Conservation (phyloP, 2,797 vertebrate species). For the Bradypodion pumilum region DNA sequence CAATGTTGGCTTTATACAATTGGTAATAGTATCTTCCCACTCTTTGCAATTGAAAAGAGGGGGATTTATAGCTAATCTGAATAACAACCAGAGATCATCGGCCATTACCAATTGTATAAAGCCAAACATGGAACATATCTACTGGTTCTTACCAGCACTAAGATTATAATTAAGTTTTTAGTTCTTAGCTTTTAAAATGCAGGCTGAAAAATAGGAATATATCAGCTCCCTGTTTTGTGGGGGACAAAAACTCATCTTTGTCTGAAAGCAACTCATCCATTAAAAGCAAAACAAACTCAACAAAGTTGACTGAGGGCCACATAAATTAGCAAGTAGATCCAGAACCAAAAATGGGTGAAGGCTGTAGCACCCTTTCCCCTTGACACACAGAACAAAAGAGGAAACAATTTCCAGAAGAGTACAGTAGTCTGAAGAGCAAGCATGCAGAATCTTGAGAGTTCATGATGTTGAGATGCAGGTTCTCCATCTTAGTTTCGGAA, state of each 20-base stretch:
- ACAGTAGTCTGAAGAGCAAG: neutral
- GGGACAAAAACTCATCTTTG: neutral
- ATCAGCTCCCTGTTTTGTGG: neutral
- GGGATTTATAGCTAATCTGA: too few relatives aligned
- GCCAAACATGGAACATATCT: neutral
- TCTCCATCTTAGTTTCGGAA: neutral
- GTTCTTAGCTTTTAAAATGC: too few relatives aligned
- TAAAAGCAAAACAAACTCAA: neutral
- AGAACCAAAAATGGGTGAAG: neutral
- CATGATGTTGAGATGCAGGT: neutral
- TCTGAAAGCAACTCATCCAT: neutral
- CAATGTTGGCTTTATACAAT: too few relatives aligned
- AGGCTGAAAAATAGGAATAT: neutral
- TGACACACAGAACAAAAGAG: neutral
- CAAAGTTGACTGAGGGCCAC: neutral
- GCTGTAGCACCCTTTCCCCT: neutral
- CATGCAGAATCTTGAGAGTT: neutral
- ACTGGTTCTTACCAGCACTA: neutral
- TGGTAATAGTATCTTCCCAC: too few relatives aligned
- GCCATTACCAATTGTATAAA: too few relatives aligned
- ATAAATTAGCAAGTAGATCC: neutral
- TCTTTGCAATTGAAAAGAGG: too few relatives aligned
- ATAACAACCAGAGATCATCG: too few relatives aligned
- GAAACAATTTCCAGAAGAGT: neutral
- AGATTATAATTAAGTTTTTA: neutral